A percentile compares a stretch with the other conserved stretches of the same genome.
Conservation (phyloP, 2,888 invertebrate genomes). For the Quadriops clusia region DNA sequence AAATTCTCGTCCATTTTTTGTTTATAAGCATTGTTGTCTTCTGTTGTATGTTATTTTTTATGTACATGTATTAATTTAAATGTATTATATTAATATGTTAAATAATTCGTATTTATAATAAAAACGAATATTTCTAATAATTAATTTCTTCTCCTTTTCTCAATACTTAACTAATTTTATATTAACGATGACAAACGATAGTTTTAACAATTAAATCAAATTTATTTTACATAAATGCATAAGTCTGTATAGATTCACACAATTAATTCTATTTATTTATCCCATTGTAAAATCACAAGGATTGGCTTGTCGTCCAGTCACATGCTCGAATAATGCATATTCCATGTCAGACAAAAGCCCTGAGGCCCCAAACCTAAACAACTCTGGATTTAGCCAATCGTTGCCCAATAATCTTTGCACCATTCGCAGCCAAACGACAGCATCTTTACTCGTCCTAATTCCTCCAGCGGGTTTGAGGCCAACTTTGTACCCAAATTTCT, state of each 20-base stretch:
- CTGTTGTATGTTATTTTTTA: conserved; percentile 10
- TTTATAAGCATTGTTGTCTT: conserved; percentile 14
- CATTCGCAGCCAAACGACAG: conserved; percentile 75
- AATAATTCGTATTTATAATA: conserved; percentile 6
- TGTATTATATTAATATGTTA: conserved; percentile 10
- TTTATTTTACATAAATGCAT: not conserved
- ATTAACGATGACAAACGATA: not conserved
- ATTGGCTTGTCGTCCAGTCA: conserved; percentile 28
- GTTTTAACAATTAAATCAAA: not conserved
- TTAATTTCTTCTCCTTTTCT: not conserved
- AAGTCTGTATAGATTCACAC: conserved; percentile 3
- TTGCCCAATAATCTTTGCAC: conserved; percentile 74
- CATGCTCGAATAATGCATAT: conserved; percentile 37
- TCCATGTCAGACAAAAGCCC: conserved; percentile 74
- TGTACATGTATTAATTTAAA: conserved; percentile 5
- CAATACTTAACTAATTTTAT: not conserved
- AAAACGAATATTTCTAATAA: conserved; percentile 3
- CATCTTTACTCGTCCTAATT: conserved; percentile 73
- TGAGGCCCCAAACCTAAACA: conserved; percentile 93
- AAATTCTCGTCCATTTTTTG: conserved; percentile 5
- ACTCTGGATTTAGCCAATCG: conserved; percentile 67
- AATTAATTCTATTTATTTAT: conserved; percentile 13
- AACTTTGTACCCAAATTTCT: conserved; percentile 60
- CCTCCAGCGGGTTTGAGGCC: conserved; percentile 98
- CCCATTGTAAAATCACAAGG: conserved; percentile 31